phyloP scores from a whole-genome alignment of 2,797 vertebrate species.

The Pangasius macronema region DNA sequence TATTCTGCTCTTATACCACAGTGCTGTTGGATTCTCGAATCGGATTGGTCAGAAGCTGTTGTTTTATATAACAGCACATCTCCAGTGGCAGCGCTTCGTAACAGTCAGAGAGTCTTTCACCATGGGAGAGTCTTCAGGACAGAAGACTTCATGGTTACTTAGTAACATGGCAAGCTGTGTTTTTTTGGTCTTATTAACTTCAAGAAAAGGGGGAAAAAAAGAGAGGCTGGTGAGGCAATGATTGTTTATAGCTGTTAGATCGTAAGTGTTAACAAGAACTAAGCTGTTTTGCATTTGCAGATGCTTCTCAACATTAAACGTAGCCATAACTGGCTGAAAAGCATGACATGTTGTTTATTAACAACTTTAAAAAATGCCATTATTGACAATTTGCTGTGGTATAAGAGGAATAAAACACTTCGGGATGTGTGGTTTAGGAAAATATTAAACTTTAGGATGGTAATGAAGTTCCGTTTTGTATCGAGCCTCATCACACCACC shows the following conservation, averaged over 20 bases:
- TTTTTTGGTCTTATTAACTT: not conserved
- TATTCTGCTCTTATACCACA: not conserved
- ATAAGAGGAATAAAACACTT: constrained; percentile 9
- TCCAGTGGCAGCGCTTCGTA: not conserved
- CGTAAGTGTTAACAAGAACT: not conserved
- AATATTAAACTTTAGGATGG: not conserved
- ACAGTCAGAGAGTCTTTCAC: not conserved
- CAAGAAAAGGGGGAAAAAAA: not conserved
- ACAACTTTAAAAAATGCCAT: not conserved
- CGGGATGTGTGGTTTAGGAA: not conserved
- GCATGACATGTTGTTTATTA: not conserved
- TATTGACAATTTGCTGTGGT: not conserved
- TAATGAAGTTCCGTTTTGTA: not conserved
- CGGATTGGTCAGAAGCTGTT: not conserved
- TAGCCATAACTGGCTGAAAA: not conserved
- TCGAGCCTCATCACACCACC: not conserved
- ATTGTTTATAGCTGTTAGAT: not conserved
- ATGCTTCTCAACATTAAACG: not conserved
- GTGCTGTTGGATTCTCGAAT: not conserved
- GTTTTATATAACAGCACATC: not conserved
- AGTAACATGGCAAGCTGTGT: not conserved
- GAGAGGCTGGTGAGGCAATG: not conserved
- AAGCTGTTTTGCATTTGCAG: not conserved
- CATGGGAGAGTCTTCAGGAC: not conserved
- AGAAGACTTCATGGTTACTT: not conserved